Evolutionary conservation across 2,797 vertebrate species (phyloP).

Genomic region (Rhabdophis nuchalis): DNA sequence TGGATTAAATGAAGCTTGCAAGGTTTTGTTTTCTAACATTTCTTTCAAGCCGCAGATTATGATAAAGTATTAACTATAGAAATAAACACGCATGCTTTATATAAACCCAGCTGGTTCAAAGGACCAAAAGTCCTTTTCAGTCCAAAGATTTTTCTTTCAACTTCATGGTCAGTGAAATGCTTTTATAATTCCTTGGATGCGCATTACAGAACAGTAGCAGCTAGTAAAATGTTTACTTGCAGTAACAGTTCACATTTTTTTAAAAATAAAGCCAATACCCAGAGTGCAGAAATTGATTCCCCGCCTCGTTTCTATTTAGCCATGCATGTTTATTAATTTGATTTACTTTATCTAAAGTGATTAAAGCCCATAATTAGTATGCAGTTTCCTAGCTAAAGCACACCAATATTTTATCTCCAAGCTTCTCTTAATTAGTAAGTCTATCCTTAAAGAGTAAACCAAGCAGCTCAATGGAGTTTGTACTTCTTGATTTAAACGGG

Average conservation of each 20-base stretch:
- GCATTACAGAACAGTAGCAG: background rate
- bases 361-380: background rate
- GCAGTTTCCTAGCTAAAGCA: background rate
- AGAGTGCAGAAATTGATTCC: background rate
- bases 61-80: background rate
- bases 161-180: background rate
- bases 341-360: background rate
- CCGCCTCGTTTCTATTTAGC: background rate
- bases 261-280: background rate
- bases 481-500: background rate
- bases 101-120: background rate
- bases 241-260: background rate
- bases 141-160: background rate
- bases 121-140: background rate
- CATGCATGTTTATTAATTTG: background rate
- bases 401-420: background rate
- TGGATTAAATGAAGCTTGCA: background rate
- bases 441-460: background rate
- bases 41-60: background rate
- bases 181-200: background rate
- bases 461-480: background rate
- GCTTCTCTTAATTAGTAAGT: background rate
- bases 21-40: background rate
- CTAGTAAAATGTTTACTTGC: background rate
- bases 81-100: background rate